Percentiles rank a stretch among this genome's conserved stretches.
phyloP scores from a whole-genome alignment of 2,888 invertebrate genomes.

The Perizoma flavofasciatum region DNA sequence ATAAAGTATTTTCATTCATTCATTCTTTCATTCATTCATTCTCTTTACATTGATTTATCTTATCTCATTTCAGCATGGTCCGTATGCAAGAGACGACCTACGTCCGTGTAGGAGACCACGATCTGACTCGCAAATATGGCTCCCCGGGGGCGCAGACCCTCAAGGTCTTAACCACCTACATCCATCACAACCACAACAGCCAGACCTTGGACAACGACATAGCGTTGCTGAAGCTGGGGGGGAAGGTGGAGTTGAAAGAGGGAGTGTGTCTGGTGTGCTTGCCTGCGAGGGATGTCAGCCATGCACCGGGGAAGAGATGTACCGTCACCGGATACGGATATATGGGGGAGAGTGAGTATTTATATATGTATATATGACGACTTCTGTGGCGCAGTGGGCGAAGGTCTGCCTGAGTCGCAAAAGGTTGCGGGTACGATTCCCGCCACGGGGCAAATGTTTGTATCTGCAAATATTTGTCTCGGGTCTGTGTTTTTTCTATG shows the following conservation, averaged over 20 bases:
- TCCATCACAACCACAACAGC: slow-evolving; percentile 97
- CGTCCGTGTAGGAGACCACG: slow-evolving; percentile 96
- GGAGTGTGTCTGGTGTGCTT: slow-evolving; percentile 93
- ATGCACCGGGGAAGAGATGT: slow-evolving; percentile 95
- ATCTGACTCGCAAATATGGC: slow-evolving; percentile 94
- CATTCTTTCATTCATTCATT: too few relatives aligned
- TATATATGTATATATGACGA: too few relatives aligned
- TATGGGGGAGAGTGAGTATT: slow-evolving; percentile 93
- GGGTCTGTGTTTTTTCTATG: too few relatives aligned
- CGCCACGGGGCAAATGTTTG: too few relatives aligned
- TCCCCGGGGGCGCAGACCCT: slow-evolving; percentile 96
- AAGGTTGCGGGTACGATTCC: too few relatives aligned
- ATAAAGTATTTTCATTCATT: too few relatives aligned
- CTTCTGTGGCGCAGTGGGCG: too few relatives aligned
- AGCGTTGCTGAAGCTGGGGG: slow-evolving; percentile 94
- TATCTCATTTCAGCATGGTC: slow-evolving; percentile 88
- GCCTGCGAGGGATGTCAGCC: slow-evolving; percentile 94
- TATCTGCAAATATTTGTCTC: too few relatives aligned
- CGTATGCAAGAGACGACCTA: slow-evolving; percentile 97
- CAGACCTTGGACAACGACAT: slow-evolving; percentile 97
- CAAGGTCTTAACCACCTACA: slow-evolving; percentile 95
- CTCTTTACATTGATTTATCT: too few relatives aligned
- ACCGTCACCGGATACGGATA: slow-evolving; percentile 97
- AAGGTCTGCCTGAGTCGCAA: too few relatives aligned
- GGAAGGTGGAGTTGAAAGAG: slow-evolving; percentile 94